phyloP scores from a whole-genome alignment of 2,888 invertebrate genomes.

The Andricus quercusramuli region DNA sequence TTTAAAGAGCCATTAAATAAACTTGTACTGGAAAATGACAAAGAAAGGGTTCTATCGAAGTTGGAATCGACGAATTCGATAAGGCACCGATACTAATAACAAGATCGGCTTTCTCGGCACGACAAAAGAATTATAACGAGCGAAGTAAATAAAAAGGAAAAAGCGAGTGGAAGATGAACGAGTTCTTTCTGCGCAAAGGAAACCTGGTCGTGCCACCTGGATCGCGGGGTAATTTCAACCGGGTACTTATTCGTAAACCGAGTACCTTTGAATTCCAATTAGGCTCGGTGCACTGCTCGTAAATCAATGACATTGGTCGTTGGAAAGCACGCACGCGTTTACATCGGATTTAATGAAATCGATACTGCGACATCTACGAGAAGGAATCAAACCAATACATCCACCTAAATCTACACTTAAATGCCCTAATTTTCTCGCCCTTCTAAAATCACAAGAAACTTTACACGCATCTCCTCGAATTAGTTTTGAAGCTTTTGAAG shows the following conservation, averaged over 20 bases:
- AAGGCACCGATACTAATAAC: conserved; percentile 17
- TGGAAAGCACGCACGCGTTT: conserved; percentile 50
- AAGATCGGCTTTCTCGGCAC: conserved; percentile 12
- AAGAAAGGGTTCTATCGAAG: neutral
- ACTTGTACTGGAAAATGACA: conserved; percentile 9
- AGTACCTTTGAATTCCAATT: conserved; percentile 61
- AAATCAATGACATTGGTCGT: conserved; percentile 48
- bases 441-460: neutral
- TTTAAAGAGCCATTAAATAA: neutral
- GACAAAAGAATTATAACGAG: conserved; percentile 30
- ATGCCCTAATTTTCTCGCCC: neutral
- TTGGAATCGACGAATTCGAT: conserved; percentile 1
- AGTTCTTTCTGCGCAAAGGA: conserved; percentile 21
- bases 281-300: conserved; percentile 49
- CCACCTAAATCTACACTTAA: neutral
- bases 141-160: conserved; percentile 34
- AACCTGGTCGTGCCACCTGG: conserved; percentile 43
- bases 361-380: conserved; percentile 41
- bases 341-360: conserved; percentile 58
- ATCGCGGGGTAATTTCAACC: conserved; percentile 13
- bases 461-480: neutral
- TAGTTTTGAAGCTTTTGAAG: too few species aligned
- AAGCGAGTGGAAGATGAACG: conserved; percentile 40
- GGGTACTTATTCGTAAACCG: conserved; percentile 36
- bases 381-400: conserved; percentile 9